Percentiles rank a stretch among this genome's conserved stretches.
Conservation (phyloP, 1,140 invertebrate species). For the Parasteatoda tepidariorum region DNA sequence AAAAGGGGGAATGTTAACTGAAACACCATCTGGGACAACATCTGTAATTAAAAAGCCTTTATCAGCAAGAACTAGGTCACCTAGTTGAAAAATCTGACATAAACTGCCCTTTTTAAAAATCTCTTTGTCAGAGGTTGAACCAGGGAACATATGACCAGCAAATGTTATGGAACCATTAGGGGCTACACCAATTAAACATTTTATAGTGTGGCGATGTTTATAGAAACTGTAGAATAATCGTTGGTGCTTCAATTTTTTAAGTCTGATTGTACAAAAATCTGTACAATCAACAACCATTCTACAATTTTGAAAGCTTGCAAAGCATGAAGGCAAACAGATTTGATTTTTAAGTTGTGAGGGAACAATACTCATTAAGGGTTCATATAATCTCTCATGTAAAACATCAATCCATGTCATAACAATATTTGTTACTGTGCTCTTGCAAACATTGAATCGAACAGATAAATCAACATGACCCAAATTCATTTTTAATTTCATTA, state of each 20-base stretch:
- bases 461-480: not conserved
- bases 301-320: not conserved
- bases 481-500: not conserved
- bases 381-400: not conserved
- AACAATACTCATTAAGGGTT: not conserved
- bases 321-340: not conserved
- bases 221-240: not conserved
- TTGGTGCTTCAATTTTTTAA: not conserved
- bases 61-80: conserved; percentile 3
- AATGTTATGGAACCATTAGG: conserved; percentile 5
- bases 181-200: not conserved
- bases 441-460: not conserved
- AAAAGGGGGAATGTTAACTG: not conserved
- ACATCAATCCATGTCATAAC: not conserved
- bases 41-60: not conserved
- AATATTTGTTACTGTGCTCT: not conserved
- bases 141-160: not conserved
- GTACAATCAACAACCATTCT: conserved; percentile 10
- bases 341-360: not conserved
- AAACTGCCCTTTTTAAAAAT: not conserved
- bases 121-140: not conserved
- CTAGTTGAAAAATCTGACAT: not conserved
- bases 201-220: not conserved
- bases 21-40: not conserved
- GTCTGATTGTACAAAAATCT: not conserved